Conservation (phyloP, 2,888 invertebrate species). For the Athalia circularis region DNA sequence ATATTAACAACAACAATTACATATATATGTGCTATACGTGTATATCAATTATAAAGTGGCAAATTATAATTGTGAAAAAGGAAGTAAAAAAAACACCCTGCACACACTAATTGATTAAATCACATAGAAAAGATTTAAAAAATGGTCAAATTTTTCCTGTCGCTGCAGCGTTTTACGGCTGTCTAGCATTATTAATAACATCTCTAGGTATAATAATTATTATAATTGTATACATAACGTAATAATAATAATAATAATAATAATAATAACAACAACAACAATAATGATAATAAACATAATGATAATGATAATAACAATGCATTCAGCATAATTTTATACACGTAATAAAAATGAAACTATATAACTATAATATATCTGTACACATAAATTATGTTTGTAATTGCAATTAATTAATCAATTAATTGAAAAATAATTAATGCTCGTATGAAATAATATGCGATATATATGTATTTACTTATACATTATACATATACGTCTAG, state of each 20-base stretch:
- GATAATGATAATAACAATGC: conserved; percentile 19
- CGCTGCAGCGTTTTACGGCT: no score
- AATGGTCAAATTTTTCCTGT: no score
- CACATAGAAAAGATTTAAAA: no score
- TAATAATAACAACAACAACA: background rate
- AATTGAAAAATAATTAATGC: background rate
- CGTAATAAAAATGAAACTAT: conserved; percentile 8
- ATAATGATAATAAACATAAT: background rate
- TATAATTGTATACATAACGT: conserved; percentile 13
- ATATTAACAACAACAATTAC: conserved; percentile 15
- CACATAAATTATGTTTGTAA: conserved; percentile 4
- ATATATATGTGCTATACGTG: background rate
- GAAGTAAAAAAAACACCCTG: no score
- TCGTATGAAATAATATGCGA: conserved; percentile 47
- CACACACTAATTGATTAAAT: no score
- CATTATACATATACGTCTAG: conserved; percentile 10
- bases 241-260: background rate
- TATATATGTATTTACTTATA: conserved; percentile 45
- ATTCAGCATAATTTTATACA: conserved; percentile 41
- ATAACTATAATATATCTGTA: conserved; percentile 13
- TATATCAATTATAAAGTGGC: no score
- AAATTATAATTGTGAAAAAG: no score
- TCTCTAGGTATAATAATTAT: conserved; percentile 26
- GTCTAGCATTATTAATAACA: conserved; percentile 7
- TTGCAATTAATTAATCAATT: background rate